A percentile compares a stretch with the other conserved stretches of the same genome.
These are phyloP conservation scores for Meles meles DNA, from an alignment of 2,113 vertebrate species.

Conservation along the genomic window DNA sequence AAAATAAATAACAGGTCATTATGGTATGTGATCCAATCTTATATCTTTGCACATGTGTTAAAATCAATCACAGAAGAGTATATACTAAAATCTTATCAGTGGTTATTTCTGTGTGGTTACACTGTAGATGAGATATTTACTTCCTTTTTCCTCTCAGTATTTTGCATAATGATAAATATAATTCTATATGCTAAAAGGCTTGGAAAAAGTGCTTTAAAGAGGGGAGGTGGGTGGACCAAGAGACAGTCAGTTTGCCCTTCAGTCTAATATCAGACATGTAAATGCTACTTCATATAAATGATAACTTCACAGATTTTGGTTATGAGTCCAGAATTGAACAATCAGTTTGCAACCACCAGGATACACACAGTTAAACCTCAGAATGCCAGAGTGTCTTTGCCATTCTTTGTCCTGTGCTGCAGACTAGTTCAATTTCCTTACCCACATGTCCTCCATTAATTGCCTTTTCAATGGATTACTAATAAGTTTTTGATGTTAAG, in stretches of 20 bases:
- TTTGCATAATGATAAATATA: not conserved
- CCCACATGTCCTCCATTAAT: constrained; percentile 67
- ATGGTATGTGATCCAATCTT: not conserved
- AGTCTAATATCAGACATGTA: not conserved
- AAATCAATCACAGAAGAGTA: not conserved
- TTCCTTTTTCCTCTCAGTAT: not conserved
- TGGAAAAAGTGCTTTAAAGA: not conserved
- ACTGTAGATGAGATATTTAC: not conserved
- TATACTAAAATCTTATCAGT: not conserved
- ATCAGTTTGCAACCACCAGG: constrained; percentile 43
- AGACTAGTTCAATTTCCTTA: constrained; percentile 68
- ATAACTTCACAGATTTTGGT: not conserved
- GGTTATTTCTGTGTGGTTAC: not conserved
- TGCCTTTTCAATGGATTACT: constrained; percentile 72
- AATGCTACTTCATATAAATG: not conserved
- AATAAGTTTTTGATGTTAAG: constrained; percentile 76
- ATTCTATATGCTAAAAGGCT: not conserved
- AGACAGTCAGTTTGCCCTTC: not conserved
- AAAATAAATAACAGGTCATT: not conserved
- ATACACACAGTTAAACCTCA: constrained; percentile 52
- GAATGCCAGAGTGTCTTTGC: constrained; percentile 33
- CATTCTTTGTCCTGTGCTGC: constrained; percentile 21
- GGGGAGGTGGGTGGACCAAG: not conserved
- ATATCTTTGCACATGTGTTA: not conserved
- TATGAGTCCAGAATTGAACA: not conserved